Evolutionary conservation across 2,888 invertebrate genomes (phyloP).

Genomic region (Drosophila lutescens): DNA sequence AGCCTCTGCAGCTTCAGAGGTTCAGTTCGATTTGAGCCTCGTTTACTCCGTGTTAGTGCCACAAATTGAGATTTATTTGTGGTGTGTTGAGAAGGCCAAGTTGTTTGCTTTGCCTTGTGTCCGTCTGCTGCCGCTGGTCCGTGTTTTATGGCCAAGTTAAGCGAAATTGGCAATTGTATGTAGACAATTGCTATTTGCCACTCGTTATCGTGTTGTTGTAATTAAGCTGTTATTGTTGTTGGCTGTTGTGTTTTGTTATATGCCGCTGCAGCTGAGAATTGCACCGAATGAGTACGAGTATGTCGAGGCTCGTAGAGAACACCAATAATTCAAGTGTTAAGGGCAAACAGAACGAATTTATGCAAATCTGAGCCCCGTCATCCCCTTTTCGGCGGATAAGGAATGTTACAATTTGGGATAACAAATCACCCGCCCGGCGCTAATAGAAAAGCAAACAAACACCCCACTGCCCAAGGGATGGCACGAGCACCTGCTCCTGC

Average conservation of each 20-base stretch:
- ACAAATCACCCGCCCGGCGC: conserved; percentile 56
- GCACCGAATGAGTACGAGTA: conserved; percentile 8
- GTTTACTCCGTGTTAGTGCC: conserved; percentile 47
- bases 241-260: conserved; percentile 27
- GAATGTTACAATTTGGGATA: conserved; percentile 50
- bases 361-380: conserved; percentile 63
- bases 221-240: conserved; percentile 68
- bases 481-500: conserved; percentile 27
- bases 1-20: conserved; percentile 14
- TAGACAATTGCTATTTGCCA: conserved; percentile 66
- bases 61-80: conserved; percentile 57
- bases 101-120: conserved; percentile 31
- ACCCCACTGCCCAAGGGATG: conserved; percentile 6
- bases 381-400: conserved; percentile 30
- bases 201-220: conserved; percentile 71
- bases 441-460: conserved; percentile 74
- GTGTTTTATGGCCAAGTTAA: conserved; percentile 73
- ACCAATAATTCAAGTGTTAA: conserved; percentile 78
- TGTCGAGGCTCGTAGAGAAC: conserved; percentile 14
- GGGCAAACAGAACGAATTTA: conserved; percentile 64
- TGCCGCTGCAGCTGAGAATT: conserved; percentile 45
- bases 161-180: conserved; percentile 75
- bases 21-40: conserved; percentile 32
- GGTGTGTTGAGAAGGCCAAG: conserved; percentile 37
- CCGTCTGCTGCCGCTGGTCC: conserved; percentile 35